These are phyloP conservation scores for Tyto alba DNA, from an alignment of 2,113 vertebrate genomes.

Conservation along the genomic window DNA sequence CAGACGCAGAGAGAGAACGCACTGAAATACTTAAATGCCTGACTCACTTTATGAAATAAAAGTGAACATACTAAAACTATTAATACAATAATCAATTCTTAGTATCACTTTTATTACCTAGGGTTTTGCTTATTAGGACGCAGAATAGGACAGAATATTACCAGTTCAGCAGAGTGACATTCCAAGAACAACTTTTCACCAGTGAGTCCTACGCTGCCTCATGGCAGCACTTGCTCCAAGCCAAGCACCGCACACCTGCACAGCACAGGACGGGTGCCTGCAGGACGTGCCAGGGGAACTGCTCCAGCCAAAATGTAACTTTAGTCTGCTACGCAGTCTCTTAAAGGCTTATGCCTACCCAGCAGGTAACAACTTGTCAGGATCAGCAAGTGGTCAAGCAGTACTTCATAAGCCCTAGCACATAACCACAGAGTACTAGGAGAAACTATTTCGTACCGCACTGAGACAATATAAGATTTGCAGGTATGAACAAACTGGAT, in stretches of 20 bases:
- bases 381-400: background rate
- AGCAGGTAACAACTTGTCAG: background rate
- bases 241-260: background rate
- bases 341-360: background rate
- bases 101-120: background rate
- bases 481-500: background rate
- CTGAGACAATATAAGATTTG: background rate
- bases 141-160: background rate
- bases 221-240: background rate
- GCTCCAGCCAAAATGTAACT: background rate
- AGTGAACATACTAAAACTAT: background rate
- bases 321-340: background rate
- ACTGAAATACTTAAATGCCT: background rate
- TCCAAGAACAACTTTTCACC: background rate
- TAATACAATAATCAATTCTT: background rate
- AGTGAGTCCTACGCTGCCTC: fast-evolving
- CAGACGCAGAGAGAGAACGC: background rate
- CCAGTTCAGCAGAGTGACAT: background rate
- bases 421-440: background rate
- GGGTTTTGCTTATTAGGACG: background rate
- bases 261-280: fast-evolving
- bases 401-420: background rate
- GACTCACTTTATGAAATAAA: background rate
- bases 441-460: background rate
- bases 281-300: background rate